These are phyloP conservation scores for Amyelois transitella DNA, from an alignment of 1,140 invertebrate species.

Conservation along the genomic window DNA sequence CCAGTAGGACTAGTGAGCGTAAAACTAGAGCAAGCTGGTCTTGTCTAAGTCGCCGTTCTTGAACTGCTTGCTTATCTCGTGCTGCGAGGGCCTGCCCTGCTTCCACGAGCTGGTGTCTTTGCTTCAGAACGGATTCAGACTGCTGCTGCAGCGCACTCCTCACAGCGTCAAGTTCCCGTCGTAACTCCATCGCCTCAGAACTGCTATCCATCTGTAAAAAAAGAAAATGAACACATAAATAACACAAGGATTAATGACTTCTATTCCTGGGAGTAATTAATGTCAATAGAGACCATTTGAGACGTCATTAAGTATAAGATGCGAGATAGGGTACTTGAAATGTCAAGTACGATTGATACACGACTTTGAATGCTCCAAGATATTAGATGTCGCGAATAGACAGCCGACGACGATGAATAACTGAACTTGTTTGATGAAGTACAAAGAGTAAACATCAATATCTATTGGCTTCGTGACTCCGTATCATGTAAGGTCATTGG, in stretches of 20 bases:
- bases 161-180: constrained; percentile 77
- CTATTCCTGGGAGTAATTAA: neutral
- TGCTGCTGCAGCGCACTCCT: constrained; percentile 79
- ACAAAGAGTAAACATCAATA: neutral
- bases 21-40: constrained; percentile 81
- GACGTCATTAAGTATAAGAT: neutral
- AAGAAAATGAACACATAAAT: constrained; percentile 15
- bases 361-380: constrained; percentile 23
- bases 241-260: neutral
- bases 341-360: constrained; percentile 45
- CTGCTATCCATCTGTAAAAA: constrained; percentile 77
- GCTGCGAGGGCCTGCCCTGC: constrained; percentile 77
- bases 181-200: constrained; percentile 71
- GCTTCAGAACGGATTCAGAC: constrained; percentile 75
- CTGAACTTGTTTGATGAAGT: constrained; percentile 10
- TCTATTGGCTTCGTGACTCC: constrained; percentile 9
- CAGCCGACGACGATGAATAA: constrained; percentile 10
- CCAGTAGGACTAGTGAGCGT: constrained; percentile 80
- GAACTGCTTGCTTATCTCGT: constrained; percentile 76
- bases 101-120: constrained; percentile 73
- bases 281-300: neutral
- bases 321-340: constrained; percentile 22
- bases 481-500: constrained; percentile 15
- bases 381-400: constrained; percentile 17
- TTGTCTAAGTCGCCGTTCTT: constrained; percentile 77